phyloP scores from a whole-genome alignment of 2,888 invertebrate genomes.

The Agrotis ipsilon region DNA sequence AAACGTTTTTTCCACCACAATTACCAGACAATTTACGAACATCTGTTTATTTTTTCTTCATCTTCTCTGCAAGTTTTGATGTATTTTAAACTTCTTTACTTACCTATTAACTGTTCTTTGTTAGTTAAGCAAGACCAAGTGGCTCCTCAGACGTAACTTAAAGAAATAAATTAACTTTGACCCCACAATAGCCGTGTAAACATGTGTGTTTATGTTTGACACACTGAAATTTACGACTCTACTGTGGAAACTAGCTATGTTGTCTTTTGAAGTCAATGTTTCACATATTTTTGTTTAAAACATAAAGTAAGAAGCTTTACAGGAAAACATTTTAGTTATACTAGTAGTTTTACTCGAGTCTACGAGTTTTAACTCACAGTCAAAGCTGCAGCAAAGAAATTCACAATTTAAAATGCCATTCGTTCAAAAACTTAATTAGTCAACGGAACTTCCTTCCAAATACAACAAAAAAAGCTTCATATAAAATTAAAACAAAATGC shows the following conservation, averaged over 20 bases:
- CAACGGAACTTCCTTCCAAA: slow-evolving; percentile 28
- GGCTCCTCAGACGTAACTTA: slow-evolving; percentile 51
- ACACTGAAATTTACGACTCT: slow-evolving; percentile 75
- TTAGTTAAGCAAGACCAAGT: slow-evolving; percentile 51
- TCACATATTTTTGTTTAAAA: slow-evolving; percentile 28
- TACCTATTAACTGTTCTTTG: slow-evolving; percentile 36
- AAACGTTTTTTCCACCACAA: no score
- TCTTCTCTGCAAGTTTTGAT: neutral
- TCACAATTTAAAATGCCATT: neutral
- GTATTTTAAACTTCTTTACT: slow-evolving; percentile 27
- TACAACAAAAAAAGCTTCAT: slow-evolving; percentile 38
- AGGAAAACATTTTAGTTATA: slow-evolving; percentile 16
- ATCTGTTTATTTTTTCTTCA: neutral
- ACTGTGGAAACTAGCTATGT: slow-evolving; percentile 63
- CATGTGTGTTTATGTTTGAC: slow-evolving; percentile 82
- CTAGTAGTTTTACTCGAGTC: slow-evolving; percentile 1
- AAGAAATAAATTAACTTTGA: slow-evolving; percentile 83
- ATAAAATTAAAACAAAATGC: slow-evolving; percentile 55
- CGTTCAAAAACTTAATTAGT: slow-evolving; percentile 48
- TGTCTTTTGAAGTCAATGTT: slow-evolving; percentile 60
- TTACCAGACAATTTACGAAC: neutral
- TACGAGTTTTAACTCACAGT: neutral
- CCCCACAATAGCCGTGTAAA: slow-evolving; percentile 80
- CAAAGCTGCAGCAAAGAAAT: slow-evolving; percentile 2
- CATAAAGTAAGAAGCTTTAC: slow-evolving; percentile 13